Evolutionary conservation across 2,888 invertebrate species (phyloP), one percentile per base, ranked within the genome.

Genomic region (Zele albiditarsus): DNA sequence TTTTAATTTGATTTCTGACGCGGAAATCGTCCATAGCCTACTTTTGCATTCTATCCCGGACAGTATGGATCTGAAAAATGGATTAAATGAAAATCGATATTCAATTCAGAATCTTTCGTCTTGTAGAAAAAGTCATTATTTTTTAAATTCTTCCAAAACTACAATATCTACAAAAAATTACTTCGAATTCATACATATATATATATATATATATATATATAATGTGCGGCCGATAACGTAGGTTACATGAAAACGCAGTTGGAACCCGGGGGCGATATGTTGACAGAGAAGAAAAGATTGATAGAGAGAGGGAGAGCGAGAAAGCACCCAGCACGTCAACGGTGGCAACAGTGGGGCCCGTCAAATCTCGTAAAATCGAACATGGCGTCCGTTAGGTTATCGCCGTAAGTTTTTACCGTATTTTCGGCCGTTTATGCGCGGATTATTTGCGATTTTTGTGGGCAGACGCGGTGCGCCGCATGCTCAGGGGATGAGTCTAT

Each of bases 311-410:
- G 33, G 28, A 33, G 58, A 60, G 65, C 28, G 62, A 72, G 66
- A 23, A 33, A 31, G 27, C 63, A 68, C 62, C 20, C 73, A 78
- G 80, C 80, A 81, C 81, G 82, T 82, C 81, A 80, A 80, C 80
- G 80, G 81, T 81, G 81, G 80, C 80, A 80, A 80, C 80, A 79
- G 81, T 82, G 81, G 81, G 80, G 82, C 82, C 81, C 62, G 71
- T 75, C 66, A 75, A 75, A 75, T 71, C 75, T 75, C 46, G 80
- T 82, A 83, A 82, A 80, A 85, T 83, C 83, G 82, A 88, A 87
- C 84, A 88, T 88, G 88, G 88, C 87, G 87, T 85, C 85, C 84
- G 82, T 80, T 83, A 87, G 87, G 88, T 87, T 86, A 87, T 87
- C 84, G 82, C 84, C 86, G 84, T 85, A 84, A 75, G 84, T 83